Evolutionary conservation across 2,113 vertebrate species (phyloP).

Genomic region (Narcine bancroftii): DNA sequence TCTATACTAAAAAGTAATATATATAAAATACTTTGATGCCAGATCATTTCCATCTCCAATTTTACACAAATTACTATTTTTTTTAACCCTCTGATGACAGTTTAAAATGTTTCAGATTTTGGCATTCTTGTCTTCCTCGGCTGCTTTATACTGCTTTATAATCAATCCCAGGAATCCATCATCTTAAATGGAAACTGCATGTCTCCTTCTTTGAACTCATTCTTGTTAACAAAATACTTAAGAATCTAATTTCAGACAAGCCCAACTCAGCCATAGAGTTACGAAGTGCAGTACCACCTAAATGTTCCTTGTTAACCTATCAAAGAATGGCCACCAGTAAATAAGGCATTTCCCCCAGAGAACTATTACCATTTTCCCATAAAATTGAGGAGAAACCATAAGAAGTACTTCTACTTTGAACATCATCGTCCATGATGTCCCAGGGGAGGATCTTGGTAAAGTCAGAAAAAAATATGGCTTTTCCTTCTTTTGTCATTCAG

Average conservation of each 20-base stretch:
- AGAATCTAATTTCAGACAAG: not conserved
- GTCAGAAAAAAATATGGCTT: not conserved
- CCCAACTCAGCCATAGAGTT: not conserved
- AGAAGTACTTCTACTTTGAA: not conserved
- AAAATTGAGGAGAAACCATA: not conserved
- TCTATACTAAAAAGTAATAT: not conserved
- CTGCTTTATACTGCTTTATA: not conserved
- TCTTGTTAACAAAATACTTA: not conserved
- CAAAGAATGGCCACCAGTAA: not conserved
- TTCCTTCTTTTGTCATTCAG: not conserved
- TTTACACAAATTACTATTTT: not conserved
- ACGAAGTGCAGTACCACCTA: not conserved
- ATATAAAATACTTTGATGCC: not conserved
- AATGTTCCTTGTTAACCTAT: not conserved
- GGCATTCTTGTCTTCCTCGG: not conserved
- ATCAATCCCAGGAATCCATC: conserved; percentile 6
- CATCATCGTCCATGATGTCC: not conserved
- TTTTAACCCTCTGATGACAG: not conserved
- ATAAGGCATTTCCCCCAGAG: not conserved
- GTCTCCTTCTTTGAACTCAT: not conserved
- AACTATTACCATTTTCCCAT: not conserved
- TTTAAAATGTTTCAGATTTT: conserved; percentile 5
- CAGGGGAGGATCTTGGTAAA: not conserved
- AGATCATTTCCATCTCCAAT: conserved; percentile 5
- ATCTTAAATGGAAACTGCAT: not conserved